These are phyloP conservation scores for Pseudochirops corinnae DNA, from an alignment of 2,797 vertebrate genomes.

Conservation along the genomic window DNA sequence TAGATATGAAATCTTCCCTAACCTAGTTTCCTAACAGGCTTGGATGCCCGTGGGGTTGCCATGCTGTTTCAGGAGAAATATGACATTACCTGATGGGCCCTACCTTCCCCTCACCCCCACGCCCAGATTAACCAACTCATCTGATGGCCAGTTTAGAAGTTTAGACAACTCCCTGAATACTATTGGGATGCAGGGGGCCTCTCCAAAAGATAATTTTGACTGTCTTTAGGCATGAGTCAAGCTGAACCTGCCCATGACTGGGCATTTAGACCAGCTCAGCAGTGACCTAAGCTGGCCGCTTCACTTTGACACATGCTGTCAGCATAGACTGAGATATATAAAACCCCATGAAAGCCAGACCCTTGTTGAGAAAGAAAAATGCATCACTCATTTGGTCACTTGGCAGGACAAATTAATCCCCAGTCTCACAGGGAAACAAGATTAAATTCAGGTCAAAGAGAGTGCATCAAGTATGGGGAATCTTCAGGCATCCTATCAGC, in stretches of 20 bases:
- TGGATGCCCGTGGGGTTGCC: not conserved
- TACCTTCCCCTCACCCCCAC: too few relatives aligned
- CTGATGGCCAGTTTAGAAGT: not conserved
- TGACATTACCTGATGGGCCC: not conserved
- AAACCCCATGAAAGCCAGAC: slow-evolving; percentile 53
- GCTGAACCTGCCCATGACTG: not conserved
- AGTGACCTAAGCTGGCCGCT: not conserved
- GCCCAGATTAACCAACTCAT: too few relatives aligned
- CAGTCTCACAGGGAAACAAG: slow-evolving; percentile 1
- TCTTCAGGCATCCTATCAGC: not conserved
- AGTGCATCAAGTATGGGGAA: not conserved
- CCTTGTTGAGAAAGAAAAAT: not conserved
- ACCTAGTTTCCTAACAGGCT: not conserved
- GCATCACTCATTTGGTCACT: not conserved
- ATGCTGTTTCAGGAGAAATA: not conserved
- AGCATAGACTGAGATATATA: slow-evolving; percentile 50
- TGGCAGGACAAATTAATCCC: slow-evolving; percentile 36
- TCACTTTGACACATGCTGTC: not conserved
- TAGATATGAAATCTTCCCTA: not conserved
- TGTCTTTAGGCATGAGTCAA: not conserved
- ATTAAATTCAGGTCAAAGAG: slow-evolving; percentile 8
- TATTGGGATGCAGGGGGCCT: not conserved
- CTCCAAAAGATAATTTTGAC: not conserved
- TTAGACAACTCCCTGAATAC: not conserved
- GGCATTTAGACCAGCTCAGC: not conserved